Conservation (phyloP, 2,113 vertebrate species). For the Cromileptes altivelis region DNA sequence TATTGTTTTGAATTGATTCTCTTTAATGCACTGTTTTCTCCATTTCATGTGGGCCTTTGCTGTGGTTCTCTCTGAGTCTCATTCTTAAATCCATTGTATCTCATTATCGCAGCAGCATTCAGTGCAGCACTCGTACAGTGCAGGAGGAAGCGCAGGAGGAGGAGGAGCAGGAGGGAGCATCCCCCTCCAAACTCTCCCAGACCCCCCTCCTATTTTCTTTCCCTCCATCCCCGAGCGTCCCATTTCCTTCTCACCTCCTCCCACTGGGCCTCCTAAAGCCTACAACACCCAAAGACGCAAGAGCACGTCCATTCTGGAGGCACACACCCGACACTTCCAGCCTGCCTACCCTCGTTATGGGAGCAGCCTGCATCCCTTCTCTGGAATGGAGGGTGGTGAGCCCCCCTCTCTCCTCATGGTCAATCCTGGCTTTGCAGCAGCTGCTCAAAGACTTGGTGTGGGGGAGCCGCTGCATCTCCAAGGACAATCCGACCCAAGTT, state of each 20-base stretch:
- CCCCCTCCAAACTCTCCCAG: conserved; percentile 86
- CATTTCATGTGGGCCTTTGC: conserved; percentile 59
- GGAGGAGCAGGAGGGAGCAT: conserved; percentile 85
- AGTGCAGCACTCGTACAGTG: conserved; percentile 88
- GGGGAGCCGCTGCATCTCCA: conserved; percentile 89
- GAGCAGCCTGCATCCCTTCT: conserved; percentile 89
- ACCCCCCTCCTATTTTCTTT: conserved; percentile 91
- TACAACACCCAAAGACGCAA: conserved; percentile 94
- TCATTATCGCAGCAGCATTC: conserved; percentile 96
- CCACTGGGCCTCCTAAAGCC: conserved; percentile 91
- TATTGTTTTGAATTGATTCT: conserved; percentile 27
- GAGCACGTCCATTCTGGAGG: conserved; percentile 98
- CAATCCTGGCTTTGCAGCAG: conserved; percentile 83
- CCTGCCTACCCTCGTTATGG: conserved; percentile 90
- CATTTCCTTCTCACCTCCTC: conserved; percentile 96
- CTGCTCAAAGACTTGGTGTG: conserved; percentile 87
- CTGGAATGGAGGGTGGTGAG: conserved; percentile 81
- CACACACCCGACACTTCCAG: conserved; percentile 94
- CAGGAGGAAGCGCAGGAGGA: conserved; percentile 77
- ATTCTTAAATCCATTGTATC: conserved; percentile 92
- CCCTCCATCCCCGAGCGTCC: conserved; percentile 94
- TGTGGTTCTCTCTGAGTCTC: conserved; percentile 69
- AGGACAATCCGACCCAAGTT: conserved; percentile 81
- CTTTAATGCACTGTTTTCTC: conserved; percentile 27
- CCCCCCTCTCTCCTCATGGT: conserved; percentile 79